Evolutionary conservation across 2,888 invertebrate species (phyloP).

Genomic region (Cyclophora albipunctata): DNA sequence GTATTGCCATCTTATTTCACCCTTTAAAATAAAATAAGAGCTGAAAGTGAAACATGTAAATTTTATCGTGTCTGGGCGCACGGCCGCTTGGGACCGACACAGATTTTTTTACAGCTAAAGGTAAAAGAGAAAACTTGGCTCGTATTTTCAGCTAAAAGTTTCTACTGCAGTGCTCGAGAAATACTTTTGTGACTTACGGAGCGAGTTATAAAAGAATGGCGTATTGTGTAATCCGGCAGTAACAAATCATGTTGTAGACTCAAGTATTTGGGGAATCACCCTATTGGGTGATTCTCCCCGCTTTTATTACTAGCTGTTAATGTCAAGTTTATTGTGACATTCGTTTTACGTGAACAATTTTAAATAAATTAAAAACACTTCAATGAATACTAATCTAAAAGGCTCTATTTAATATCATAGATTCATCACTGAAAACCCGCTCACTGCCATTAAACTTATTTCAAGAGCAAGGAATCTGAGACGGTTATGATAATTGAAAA

Average conservation of each 20-base stretch:
- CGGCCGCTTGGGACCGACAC: slow-evolving; percentile 44
- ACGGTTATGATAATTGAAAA: too few species aligned
- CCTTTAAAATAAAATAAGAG: slow-evolving; percentile 72
- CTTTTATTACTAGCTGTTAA: slow-evolving; percentile 23
- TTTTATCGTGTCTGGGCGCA: slow-evolving; percentile 64
- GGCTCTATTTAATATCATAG: too few species aligned
- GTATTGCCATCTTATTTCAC: slow-evolving; percentile 67
- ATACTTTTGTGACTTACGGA: slow-evolving; percentile 65
- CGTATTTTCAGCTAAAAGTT: slow-evolving; percentile 68
- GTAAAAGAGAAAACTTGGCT: slow-evolving; percentile 64
- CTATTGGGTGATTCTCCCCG: slow-evolving; percentile 8
- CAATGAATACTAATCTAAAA: too few species aligned
- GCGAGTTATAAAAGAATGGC: slow-evolving; percentile 57
- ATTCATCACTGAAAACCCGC: too few species aligned
- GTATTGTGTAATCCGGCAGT: slow-evolving; percentile 43
- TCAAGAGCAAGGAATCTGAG: too few species aligned
- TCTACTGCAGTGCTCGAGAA: slow-evolving; percentile 57
- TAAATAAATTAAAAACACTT: too few species aligned
- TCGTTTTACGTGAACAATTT: too few species aligned
- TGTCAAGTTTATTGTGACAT: slow-evolving; percentile 1
- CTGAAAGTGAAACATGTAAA: slow-evolving; percentile 70
- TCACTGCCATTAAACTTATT: too few species aligned
- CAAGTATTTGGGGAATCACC: slow-evolving; percentile 34
- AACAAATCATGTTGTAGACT: slow-evolving; percentile 48
- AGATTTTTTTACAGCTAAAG: slow-evolving; percentile 58